Evolutionary conservation across 2,888 invertebrate genomes (phyloP).

Genomic region (Megastigmus dorsalis): DNA sequence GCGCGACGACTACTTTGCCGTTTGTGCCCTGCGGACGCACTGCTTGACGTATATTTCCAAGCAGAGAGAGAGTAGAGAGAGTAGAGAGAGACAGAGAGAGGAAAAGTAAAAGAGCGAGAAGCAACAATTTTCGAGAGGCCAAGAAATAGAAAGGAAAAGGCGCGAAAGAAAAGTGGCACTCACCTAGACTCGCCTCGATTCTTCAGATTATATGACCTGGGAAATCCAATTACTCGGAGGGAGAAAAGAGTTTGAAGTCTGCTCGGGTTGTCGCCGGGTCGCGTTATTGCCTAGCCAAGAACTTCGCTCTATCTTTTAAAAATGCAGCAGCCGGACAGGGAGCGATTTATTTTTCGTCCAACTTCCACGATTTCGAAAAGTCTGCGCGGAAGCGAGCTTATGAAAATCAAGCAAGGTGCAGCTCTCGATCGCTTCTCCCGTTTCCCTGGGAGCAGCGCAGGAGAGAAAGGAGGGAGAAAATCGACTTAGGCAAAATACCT

Average conservation of each 20-base stretch:
- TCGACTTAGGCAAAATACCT: conserved; percentile 17
- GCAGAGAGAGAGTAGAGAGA: too few species aligned
- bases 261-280: neutral
- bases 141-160: neutral
- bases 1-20: neutral
- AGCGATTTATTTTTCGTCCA: conserved; percentile 34
- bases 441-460: neutral
- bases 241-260: neutral
- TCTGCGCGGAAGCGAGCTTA: conserved; percentile 28
- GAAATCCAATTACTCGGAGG: conserved; percentile 28
- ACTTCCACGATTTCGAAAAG: conserved; percentile 15
- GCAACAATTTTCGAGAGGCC: conserved; percentile 4
- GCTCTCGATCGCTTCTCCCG: conserved; percentile 24
- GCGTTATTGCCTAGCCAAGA: neutral
- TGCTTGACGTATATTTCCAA: neutral
- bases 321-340: neutral
- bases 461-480: neutral
- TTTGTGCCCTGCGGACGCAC: neutral
- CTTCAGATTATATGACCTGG: conserved; percentile 28
- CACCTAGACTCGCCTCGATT: neutral
- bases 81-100: too few species aligned
- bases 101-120: neutral
- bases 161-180: neutral
- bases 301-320: conserved; percentile 1
- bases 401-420: conserved; percentile 39